Evolutionary conservation across 1,140 invertebrate species (phyloP).

Genomic region (Tetramorium simillimum): DNA sequence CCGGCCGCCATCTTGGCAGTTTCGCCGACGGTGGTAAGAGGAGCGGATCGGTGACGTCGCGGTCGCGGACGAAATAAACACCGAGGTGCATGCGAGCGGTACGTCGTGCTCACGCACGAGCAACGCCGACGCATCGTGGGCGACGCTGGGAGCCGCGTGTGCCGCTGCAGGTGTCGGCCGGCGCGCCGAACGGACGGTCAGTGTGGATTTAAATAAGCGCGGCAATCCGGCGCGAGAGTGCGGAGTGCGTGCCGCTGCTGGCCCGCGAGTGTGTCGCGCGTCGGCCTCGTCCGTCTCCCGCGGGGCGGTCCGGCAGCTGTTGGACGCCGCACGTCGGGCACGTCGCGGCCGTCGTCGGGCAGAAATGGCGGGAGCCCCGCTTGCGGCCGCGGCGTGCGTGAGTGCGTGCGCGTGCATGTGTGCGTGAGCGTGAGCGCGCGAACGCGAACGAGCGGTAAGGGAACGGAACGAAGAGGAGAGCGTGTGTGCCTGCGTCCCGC

Average conservation of each 20-base stretch:
- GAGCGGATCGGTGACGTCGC: slow-evolving; percentile 81
- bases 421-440: too few relatives aligned
- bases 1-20: slow-evolving; percentile 82
- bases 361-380: slow-evolving; percentile 75
- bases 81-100: slow-evolving; percentile 79
- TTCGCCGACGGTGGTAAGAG: slow-evolving; percentile 79
- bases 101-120: slow-evolving; percentile 56
- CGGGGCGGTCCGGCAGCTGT: slow-evolving; percentile 78
- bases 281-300: slow-evolving; percentile 68
- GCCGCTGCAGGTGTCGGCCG: slow-evolving; percentile 72
- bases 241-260: background rate
- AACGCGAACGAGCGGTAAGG: background rate
- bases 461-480: too few relatives aligned
- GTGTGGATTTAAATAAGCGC: slow-evolving; percentile 78
- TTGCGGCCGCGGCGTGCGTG: background rate
- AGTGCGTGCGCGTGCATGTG: background rate
- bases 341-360: slow-evolving; percentile 70
- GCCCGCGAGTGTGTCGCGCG: slow-evolving; percentile 53
- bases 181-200: slow-evolving; percentile 75
- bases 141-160: slow-evolving; percentile 68
- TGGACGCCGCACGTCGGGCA: slow-evolving; percentile 65
- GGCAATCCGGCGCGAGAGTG: slow-evolving; percentile 64
- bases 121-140: slow-evolving; percentile 64
- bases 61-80: slow-evolving; percentile 82
- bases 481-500: too few relatives aligned